phyloP scores from a whole-genome alignment of 1,140 invertebrate genomes.

The Drosophila pseudoananassae region DNA sequence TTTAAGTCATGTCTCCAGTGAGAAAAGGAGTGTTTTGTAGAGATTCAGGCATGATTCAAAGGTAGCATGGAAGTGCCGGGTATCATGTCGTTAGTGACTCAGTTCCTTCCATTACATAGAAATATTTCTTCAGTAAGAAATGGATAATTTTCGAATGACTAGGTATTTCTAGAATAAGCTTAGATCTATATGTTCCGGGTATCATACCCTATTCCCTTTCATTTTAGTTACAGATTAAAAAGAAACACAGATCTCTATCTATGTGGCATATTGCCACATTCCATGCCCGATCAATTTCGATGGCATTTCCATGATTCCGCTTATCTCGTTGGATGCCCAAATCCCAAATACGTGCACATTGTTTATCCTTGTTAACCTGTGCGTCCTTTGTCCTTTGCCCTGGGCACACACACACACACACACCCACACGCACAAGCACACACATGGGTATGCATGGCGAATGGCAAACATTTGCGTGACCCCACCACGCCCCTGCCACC shows the following conservation, averaged over 20 bases:
- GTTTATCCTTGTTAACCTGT: constrained; percentile 35
- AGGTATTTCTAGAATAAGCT: too few species aligned
- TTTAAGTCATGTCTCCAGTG: too few species aligned
- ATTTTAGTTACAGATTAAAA: too few species aligned
- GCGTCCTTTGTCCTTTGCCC: constrained; percentile 6
- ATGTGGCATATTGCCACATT: background rate
- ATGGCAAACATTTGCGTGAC: constrained; percentile 45
- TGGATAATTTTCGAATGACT: too few species aligned
- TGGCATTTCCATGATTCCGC: background rate
- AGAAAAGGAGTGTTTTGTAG: too few species aligned
- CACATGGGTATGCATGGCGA: constrained; percentile 12
- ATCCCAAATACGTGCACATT: constrained; percentile 33
- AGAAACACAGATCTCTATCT: background rate
- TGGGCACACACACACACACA: too few species aligned
- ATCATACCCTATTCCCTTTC: background rate
- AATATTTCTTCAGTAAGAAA: too few species aligned
- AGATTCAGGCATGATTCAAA: too few species aligned
- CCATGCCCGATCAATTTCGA: background rate
- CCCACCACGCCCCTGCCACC: background rate
- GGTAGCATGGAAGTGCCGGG: too few species aligned
- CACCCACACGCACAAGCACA: background rate
- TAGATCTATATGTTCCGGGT: background rate
- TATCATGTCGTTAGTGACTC: too few species aligned
- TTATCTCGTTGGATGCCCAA: constrained; percentile 6
- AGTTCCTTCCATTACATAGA: too few species aligned